Evolutionary conservation across 1,140 invertebrate genomes (phyloP).

Genomic region (Megalopta genalis): DNA sequence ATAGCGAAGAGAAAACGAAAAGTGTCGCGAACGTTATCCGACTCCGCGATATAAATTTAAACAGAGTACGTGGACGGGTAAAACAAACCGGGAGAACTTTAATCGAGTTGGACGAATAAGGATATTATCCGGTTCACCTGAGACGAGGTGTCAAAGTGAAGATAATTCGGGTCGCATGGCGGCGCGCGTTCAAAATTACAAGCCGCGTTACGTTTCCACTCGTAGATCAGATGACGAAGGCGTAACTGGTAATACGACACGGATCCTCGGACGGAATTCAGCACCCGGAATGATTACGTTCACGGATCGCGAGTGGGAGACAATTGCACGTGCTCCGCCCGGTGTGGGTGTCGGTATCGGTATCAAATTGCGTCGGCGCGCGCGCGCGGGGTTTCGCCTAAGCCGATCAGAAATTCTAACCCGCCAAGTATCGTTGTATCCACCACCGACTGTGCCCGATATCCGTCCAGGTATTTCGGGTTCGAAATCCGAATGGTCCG

Average conservation of each 20-base stretch:
- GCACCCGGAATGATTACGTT: slow-evolving; percentile 1
- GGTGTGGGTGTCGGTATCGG: background rate
- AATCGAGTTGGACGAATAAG: too few species aligned
- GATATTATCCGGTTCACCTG: too few species aligned
- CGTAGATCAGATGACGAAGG: background rate
- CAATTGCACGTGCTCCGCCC: background rate
- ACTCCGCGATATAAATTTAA: too few species aligned
- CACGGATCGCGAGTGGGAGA: background rate
- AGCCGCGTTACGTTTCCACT: background rate
- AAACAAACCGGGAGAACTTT: too few species aligned
- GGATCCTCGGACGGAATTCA: background rate
- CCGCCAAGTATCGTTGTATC: background rate
- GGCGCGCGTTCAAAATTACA: background rate
- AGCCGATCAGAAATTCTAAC: slow-evolving; percentile 2
- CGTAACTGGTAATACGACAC: background rate
- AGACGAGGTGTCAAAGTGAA: too few species aligned
- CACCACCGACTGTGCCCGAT: background rate
- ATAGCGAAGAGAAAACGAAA: too few species aligned
- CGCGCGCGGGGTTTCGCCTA: background rate
- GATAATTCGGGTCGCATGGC: too few species aligned
- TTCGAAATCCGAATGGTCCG: background rate
- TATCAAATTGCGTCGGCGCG: background rate
- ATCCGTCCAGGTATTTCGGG: background rate
- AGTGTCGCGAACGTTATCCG: too few species aligned
- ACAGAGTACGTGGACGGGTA: too few species aligned